Evolutionary conservation across 92 coral and sea anemone species (phyloP).

Genomic region (Micromussa lordhowensis): DNA sequence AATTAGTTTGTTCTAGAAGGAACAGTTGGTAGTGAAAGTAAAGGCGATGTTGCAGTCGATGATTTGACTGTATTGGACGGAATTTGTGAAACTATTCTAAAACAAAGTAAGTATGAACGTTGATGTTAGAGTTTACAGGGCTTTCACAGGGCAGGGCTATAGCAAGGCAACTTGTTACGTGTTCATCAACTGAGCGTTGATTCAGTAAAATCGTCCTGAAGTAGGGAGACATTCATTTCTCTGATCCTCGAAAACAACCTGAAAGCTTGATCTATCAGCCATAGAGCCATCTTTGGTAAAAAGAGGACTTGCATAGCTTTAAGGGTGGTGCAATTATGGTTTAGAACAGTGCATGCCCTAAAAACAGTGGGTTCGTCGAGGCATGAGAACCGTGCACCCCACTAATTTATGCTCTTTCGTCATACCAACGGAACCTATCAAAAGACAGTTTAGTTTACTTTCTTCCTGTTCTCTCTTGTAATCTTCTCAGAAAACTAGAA

Average conservation of each 20-base stretch:
- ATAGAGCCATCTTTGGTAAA: too few relatives aligned
- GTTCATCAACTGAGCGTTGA: background rate
- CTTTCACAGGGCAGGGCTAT: background rate
- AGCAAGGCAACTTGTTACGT: background rate
- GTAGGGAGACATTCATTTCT: background rate
- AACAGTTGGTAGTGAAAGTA: conserved; percentile 37
- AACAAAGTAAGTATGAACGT: conserved; percentile 19
- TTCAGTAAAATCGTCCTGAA: background rate
- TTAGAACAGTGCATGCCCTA: too few relatives aligned
- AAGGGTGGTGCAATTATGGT: too few relatives aligned
- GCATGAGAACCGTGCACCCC: too few relatives aligned
- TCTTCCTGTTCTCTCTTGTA: too few relatives aligned
- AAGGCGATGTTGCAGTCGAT: conserved; percentile 73
- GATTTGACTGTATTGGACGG: conserved; percentile 61
- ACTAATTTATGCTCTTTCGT: too few relatives aligned
- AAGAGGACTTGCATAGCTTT: too few relatives aligned
- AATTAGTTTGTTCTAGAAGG: conserved; percentile 66
- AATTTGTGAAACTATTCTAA: conserved; percentile 31
- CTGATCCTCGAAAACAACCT: background rate
- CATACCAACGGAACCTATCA: too few relatives aligned
- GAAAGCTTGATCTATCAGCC: too few relatives aligned
- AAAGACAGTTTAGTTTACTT: too few relatives aligned
- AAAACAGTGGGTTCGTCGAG: too few relatives aligned
- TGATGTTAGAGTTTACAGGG: background rate
- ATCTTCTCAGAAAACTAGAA: too few relatives aligned